Percentiles rank a stretch among this genome's conserved stretches.
Evolutionary conservation across 2,797 vertebrate genomes (phyloP).

Genomic region (Miichthys miiuy): DNA sequence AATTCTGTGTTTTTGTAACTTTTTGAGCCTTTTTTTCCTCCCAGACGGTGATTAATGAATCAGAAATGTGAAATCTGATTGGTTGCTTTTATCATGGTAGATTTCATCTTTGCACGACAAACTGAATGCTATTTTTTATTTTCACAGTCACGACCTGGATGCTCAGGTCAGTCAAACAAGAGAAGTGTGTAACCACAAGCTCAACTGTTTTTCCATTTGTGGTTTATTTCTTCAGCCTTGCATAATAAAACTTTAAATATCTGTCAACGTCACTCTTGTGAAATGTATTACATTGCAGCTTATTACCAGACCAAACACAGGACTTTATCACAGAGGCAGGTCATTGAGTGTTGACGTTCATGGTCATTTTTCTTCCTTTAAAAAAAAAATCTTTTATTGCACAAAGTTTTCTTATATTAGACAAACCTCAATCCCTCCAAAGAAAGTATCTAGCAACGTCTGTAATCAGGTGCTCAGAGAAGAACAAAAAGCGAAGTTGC

Average conservation of each 20-base stretch:
- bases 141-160: neutral
- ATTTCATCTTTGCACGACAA: slow-evolving; percentile 1
- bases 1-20: too few species aligned
- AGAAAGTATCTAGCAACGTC: neutral
- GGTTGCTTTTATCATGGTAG: neutral
- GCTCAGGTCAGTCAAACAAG: neutral
- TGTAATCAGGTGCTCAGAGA: neutral
- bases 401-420: neutral
- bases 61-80: neutral
- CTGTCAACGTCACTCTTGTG: neutral
- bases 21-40: neutral
- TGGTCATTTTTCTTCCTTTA: neutral
- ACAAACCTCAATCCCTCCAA: neutral
- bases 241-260: neutral
- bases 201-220: neutral
- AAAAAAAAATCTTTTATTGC: too few species aligned
- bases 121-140: neutral
- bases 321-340: neutral
- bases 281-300: neutral
- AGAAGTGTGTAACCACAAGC: neutral
- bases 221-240: neutral
- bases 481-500: neutral
- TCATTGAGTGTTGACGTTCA: neutral
- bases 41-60: neutral
- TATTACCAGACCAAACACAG: neutral